Evolutionary conservation across 92 coral and sea anemone species (phyloP).

Genomic region (Virgularia gustaviana): DNA sequence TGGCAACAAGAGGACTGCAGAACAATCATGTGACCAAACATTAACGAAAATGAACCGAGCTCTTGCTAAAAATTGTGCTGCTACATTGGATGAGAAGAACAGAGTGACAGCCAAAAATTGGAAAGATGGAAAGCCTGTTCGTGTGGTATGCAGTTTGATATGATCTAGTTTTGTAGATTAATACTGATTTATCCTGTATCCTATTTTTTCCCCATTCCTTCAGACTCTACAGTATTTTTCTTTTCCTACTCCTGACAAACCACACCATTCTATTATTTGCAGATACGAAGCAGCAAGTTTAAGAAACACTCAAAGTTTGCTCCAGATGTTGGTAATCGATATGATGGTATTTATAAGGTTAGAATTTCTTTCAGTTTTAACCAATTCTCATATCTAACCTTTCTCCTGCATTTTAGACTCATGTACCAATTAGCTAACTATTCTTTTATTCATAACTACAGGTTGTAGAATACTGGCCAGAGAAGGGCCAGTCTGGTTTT

Average conservation of each 20-base stretch:
- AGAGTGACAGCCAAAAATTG: conserved; percentile 85
- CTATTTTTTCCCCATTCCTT: neutral
- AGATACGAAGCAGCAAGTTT: conserved; percentile 90
- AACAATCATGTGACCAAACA: conserved; percentile 99
- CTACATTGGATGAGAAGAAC: conserved; percentile 78
- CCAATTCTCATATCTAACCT: too few species aligned
- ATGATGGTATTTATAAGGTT: conserved; percentile 98
- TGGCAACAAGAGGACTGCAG: conserved; percentile 96
- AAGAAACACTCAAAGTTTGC: conserved; percentile 88
- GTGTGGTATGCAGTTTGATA: too few species aligned
- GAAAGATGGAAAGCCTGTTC: conserved; percentile 95
- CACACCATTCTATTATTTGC: neutral
- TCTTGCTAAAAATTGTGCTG: conserved; percentile 86
- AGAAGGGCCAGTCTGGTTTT: conserved; percentile 89
- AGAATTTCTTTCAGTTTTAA: neutral
- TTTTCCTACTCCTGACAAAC: neutral
- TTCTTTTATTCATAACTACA: neutral
- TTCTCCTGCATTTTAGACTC: neutral
- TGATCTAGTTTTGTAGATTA: too few species aligned
- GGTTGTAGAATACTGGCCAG: conserved; percentile 99
- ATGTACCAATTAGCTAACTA: neutral
- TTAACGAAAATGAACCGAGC: conserved; percentile 97
- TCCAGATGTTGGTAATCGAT: conserved; percentile 85
- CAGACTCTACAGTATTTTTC: neutral
- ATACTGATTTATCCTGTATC: neutral